A percentile compares a stretch with the other conserved stretches of the same genome.
Conservation (phyloP, 2,888 invertebrate species). For the Hoplodrina blanda region DNA sequence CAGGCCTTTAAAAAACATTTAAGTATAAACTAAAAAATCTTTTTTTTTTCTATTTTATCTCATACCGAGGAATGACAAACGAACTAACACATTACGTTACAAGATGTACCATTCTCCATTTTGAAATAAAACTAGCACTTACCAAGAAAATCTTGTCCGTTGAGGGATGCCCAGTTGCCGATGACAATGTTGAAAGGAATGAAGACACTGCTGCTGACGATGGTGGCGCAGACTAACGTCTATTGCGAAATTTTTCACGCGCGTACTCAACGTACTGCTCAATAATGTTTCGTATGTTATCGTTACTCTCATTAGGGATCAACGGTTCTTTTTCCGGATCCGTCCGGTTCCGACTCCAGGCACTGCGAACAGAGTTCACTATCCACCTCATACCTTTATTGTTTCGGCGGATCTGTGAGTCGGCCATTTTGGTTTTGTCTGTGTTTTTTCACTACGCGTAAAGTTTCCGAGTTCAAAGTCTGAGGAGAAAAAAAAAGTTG, state of each 20-base stretch:
- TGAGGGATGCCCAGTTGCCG: not conserved
- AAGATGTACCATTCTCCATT: not conserved
- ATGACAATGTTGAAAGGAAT: not conserved
- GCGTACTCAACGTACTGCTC: not conserved
- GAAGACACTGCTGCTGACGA: no score
- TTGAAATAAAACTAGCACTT: slow-evolving; percentile 12
- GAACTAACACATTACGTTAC: no score
- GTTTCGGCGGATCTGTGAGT: not conserved
- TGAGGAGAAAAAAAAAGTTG: slow-evolving; percentile 8
- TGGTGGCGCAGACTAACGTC: not conserved
- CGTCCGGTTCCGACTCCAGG: not conserved
- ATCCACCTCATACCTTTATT: not conserved
- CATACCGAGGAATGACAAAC: no score
- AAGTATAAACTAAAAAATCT: no score
- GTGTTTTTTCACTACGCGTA: not conserved
- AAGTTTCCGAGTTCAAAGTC: not conserved
- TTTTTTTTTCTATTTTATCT: no score
- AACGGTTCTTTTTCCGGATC: not conserved
- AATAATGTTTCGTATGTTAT: not conserved
- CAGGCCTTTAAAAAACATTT: no score
- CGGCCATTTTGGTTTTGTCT: slow-evolving; percentile 11
- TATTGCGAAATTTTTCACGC: not conserved
- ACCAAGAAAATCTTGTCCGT: slow-evolving; percentile 14
- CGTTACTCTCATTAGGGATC: not conserved
- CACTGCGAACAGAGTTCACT: not conserved